Base-by-base conservation (phyloP, 1,140 invertebrate species). In the Tetramorium simillimum region DNA sequence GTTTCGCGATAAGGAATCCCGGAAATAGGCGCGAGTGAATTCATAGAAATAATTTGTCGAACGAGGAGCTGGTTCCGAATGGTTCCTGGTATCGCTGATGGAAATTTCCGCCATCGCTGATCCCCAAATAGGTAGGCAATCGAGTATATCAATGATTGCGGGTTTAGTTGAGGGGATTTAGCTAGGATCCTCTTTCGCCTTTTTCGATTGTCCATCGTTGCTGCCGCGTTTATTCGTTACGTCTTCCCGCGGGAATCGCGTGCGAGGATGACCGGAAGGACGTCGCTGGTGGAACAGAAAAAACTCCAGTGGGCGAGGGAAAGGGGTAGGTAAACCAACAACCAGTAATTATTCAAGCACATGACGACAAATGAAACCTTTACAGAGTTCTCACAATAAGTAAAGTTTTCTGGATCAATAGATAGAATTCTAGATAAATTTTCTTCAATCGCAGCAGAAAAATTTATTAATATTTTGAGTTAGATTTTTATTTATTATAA, bases 261-360 rank as follows among this genome's bases (percentile, higher is more conserved):
- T 81, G 84, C 85, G 91, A 92, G 75, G 51, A 93, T 94, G 93
- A 93, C 93, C 85, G 92, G 94, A 93, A 95, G 94, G 90, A 95
- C 96, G 63, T 96, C 97, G 65, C 94, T 97, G 88, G 94, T 97
- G 85, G 97, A 97, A 94, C 96, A 97, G 93, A 97, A 97, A 93
- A 97, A 96, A 93, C 95, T 96, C 85, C 97, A 97, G 95, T 97
- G 97, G 97, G 97, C 97, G 76, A 96, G 95, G 92, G 97, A 97
- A 95, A 96, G 96, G 96, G 97, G 97, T 97, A 95, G 86, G 92
- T 86, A 14, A 69, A 69, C 21, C 72, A 14, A 51, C 24, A 40
- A 43, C 9, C 14, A 56, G 6, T 14, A 63, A 37, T 65, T 77
- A 46, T 2, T 63, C 33, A 28, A 56, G 3, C 33, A 16, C 21